These are phyloP conservation scores for Chironomus striatipennis DNA, from an alignment of 1,140 invertebrate species.

Conservation along the genomic window DNA sequence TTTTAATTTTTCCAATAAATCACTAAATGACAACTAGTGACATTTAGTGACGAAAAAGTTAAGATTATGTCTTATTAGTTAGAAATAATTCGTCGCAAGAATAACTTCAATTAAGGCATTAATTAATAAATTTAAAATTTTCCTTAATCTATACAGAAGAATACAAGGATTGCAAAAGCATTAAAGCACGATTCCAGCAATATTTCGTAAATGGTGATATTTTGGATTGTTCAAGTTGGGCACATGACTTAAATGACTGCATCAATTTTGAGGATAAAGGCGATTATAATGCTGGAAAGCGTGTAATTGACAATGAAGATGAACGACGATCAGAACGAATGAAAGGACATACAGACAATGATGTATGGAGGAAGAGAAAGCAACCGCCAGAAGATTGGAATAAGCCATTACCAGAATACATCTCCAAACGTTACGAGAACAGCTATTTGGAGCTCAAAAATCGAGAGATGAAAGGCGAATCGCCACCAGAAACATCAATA, in stretches of 20 bases:
- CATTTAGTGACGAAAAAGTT: no score
- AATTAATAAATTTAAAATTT: neutral
- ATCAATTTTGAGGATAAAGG: conserved; percentile 51
- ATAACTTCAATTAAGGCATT: neutral
- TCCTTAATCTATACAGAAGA: conserved; percentile 45
- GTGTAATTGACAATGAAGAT: conserved; percentile 63
- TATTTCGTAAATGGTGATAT: conserved; percentile 69
- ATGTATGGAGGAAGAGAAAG: conserved; percentile 67
- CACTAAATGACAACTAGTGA: no score
- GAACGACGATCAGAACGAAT: conserved; percentile 51
- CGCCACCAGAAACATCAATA: neutral
- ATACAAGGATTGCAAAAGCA: conserved; percentile 64
- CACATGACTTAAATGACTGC: conserved; percentile 49
- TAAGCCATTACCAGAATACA: conserved; percentile 63
- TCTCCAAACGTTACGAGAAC: conserved; percentile 54
- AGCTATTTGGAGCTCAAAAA: conserved; percentile 56
- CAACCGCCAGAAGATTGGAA: conserved; percentile 70
- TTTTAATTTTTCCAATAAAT: neutral
- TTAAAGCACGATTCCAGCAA: conserved; percentile 71
- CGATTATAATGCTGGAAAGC: conserved; percentile 51
- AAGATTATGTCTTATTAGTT: no score
- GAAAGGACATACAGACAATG: conserved; percentile 56
- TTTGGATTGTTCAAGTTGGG: conserved; percentile 45
- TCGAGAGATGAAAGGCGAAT: conserved; percentile 47
- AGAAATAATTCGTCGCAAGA: no score